Percentiles rank a stretch among this genome's conserved stretches.
phyloP scores from a whole-genome alignment of 2,797 vertebrate species.

The Apodemus agrarius region DNA sequence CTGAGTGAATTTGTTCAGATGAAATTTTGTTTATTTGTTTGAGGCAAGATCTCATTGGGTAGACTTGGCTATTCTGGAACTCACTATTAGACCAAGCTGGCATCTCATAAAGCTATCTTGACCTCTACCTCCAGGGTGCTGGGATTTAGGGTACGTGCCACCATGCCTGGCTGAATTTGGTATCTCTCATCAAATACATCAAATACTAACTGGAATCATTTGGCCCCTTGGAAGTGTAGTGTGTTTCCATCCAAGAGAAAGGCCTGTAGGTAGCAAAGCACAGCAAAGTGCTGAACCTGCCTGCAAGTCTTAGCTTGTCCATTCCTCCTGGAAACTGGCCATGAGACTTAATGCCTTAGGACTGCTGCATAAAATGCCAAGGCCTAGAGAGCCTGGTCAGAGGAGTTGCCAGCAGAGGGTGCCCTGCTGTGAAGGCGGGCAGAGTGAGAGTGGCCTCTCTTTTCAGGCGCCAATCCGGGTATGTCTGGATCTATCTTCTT shows the following conservation, averaged over 20 bases:
- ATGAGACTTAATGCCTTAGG: background rate
- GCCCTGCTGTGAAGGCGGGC: background rate
- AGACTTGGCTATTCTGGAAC: background rate
- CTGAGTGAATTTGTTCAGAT: slow-evolving; percentile 30
- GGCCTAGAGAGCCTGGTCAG: background rate
- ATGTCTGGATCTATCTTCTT: slow-evolving; percentile 95
- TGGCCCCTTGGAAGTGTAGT: slow-evolving; percentile 29
- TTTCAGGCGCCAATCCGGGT: slow-evolving; percentile 96
- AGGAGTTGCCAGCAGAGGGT: background rate
- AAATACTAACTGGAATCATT: slow-evolving; percentile 16
- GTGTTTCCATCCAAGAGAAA: background rate
- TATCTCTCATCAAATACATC: slow-evolving; percentile 27
- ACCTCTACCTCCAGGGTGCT: background rate
- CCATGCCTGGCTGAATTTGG: slow-evolving; percentile 8
- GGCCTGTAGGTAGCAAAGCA: too few relatives aligned
- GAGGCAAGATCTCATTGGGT: background rate
- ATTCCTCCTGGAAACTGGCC: background rate
- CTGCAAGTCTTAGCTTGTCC: background rate
- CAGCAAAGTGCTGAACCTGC: background rate
- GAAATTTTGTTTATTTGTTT: background rate
- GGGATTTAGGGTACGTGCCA: background rate
- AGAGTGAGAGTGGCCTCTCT: background rate
- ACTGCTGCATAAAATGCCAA: background rate
- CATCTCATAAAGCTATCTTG: background rate
- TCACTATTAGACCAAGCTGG: background rate